Conservation (phyloP, 2,113 vertebrate species). For the Sylvilagus bachmani region DNA sequence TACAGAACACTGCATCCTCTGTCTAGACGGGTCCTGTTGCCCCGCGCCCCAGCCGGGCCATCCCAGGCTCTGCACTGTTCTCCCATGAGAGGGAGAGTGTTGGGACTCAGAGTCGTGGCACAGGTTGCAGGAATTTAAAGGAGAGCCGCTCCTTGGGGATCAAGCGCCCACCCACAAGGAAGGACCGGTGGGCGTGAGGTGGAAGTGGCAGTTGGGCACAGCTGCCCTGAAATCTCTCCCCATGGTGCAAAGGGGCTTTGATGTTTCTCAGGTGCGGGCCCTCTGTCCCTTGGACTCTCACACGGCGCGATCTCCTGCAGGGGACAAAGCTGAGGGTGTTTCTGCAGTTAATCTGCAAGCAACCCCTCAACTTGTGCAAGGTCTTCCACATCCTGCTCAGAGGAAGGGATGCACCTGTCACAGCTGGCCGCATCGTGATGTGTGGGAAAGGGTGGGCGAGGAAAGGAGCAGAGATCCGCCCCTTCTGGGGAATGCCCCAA, state of each 20-base stretch:
- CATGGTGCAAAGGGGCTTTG: not conserved
- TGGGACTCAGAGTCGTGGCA: not conserved
- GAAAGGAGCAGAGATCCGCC: rapidly evolving
- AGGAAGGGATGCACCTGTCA: no score
- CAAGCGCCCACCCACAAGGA: not conserved
- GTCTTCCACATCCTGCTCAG: not conserved
- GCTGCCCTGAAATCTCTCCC: not conserved
- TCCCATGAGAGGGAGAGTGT: not conserved
- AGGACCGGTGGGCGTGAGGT: not conserved
- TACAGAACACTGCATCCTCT: conserved; percentile 18
- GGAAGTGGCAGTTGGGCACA: not conserved
- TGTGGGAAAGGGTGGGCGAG: not conserved
- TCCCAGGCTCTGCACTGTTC: not conserved
- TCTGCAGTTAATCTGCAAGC: not conserved
- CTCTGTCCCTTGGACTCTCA: not conserved
- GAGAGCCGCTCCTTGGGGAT: not conserved
- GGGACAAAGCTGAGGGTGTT: not conserved
- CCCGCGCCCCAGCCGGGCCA: not conserved
- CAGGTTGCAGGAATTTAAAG: not conserved
- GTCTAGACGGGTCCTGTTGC: conserved; percentile 8
- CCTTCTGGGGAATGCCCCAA: not conserved
- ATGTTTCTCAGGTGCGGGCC: not conserved
- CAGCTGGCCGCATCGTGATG: not conserved
- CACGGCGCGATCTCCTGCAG: not conserved
- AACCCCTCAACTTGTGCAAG: not conserved